Conservation (phyloP, 2,888 invertebrate genomes). For the Cataglyphis albicans region DNA sequence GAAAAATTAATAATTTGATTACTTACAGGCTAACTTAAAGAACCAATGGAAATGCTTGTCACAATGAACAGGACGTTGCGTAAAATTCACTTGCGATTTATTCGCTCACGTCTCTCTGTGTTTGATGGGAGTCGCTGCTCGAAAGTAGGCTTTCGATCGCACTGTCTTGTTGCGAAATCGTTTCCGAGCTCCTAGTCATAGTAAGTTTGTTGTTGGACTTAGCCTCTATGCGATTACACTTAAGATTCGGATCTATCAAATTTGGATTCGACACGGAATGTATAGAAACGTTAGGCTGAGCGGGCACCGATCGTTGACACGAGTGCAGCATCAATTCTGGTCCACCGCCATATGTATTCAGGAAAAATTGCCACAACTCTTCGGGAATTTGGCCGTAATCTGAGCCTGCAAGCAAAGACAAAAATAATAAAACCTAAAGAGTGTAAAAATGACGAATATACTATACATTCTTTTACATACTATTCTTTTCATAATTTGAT, state of each 20-base stretch:
- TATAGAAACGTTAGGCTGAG: conserved; percentile 82
- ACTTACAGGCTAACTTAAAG: conserved; percentile 36
- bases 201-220: conserved; percentile 80
- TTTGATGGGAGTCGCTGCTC: conserved; percentile 80
- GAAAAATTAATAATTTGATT: conserved; percentile 51
- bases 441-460: neutral
- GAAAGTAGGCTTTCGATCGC: conserved; percentile 80
- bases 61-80: conserved; percentile 24
- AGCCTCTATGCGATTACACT: conserved; percentile 78
- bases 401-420: conserved; percentile 82
- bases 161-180: conserved; percentile 82
- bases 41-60: conserved; percentile 62
- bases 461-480: neutral
- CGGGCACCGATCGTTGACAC: conserved; percentile 80
- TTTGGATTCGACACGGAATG: conserved; percentile 84
- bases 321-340: conserved; percentile 90
- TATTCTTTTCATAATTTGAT: conserved; percentile 81
- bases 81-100: conserved; percentile 16
- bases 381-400: conserved; percentile 94
- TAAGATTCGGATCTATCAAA: conserved; percentile 79
- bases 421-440: neutral
- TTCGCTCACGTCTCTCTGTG: conserved; percentile 78
- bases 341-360: conserved; percentile 95
- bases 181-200: conserved; percentile 81
- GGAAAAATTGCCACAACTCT: conserved; percentile 95